A percentile compares a stretch with the other conserved stretches of the same genome.
Conservation (phyloP, 2,888 invertebrate species). For the Thera britannica region DNA sequence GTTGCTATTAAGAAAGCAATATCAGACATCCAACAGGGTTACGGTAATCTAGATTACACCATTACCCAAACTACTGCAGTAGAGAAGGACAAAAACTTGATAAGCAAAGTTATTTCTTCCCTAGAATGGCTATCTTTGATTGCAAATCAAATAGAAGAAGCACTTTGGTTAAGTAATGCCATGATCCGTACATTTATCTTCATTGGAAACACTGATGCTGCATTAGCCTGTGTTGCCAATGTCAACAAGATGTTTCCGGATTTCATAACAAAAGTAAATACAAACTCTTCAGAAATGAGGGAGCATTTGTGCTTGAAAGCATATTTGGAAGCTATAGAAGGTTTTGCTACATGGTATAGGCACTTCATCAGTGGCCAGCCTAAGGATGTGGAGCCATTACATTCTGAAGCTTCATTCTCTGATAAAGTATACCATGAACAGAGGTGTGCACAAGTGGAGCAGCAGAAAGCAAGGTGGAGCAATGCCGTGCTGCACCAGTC, state of each 20-base stretch:
- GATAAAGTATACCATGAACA: conserved; percentile 96
- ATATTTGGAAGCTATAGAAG: conserved; percentile 94
- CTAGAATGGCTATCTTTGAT: conserved; percentile 95
- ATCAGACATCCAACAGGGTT: conserved; percentile 72
- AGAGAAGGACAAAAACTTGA: conserved; percentile 75
- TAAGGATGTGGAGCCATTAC: conserved; percentile 85
- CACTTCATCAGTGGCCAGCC: conserved; percentile 93
- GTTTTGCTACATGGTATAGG: conserved; percentile 95
- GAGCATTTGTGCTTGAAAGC: conserved; percentile 95
- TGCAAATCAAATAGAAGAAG: conserved; percentile 90
- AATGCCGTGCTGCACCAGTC: conserved; percentile 89
- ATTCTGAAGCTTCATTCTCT: conserved; percentile 89
- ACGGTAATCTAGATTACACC: conserved; percentile 81
- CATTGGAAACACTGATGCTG: conserved; percentile 92
- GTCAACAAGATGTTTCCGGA: conserved; percentile 71
- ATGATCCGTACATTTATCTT: conserved; percentile 94
- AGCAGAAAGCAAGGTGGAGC: conserved; percentile 91
- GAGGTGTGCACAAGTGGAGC: conserved; percentile 90
- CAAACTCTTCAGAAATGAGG: conserved; percentile 82
- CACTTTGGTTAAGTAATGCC: conserved; percentile 94
- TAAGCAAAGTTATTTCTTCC: conserved; percentile 78
- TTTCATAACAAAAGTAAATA: conserved; percentile 68
- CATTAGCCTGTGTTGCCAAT: conserved; percentile 87
- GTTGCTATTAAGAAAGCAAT: conserved; percentile 91
- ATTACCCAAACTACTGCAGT: conserved; percentile 88